Percentiles rank a stretch among this genome's conserved stretches.
These are phyloP conservation scores for Holothuria leucospilota DNA, from an alignment of 53 echinoderm and acorn worm genomes.

Conservation along the genomic window DNA sequence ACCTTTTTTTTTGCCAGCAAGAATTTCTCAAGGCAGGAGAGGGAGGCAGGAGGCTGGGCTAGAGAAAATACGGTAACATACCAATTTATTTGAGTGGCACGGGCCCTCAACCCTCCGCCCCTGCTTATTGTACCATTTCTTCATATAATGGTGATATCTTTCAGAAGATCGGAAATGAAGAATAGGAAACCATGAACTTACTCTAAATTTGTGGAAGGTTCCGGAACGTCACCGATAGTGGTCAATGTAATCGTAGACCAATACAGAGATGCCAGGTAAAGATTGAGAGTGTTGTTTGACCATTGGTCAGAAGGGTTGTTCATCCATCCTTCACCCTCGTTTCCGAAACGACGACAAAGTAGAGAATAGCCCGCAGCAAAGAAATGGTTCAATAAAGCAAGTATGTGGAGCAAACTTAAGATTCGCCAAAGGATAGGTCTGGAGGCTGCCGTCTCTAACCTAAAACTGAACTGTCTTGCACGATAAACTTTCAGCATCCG, in stretches of 20 bases:
- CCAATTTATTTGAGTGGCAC: too few relatives aligned
- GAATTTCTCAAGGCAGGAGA: too few relatives aligned
- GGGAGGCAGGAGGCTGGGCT: too few relatives aligned
- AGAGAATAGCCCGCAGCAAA: conserved; percentile 73
- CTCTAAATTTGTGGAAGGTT: conserved; percentile 72
- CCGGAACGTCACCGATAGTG: conserved; percentile 88
- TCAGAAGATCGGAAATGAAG: too few relatives aligned
- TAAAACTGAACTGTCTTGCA: conserved; percentile 56
- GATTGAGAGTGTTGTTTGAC: conserved; percentile 51
- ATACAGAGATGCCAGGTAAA: conserved; percentile 82
- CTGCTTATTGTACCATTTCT: too few relatives aligned
- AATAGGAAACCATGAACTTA: too few relatives aligned
- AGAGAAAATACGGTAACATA: too few relatives aligned
- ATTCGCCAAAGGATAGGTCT: conserved; percentile 77
- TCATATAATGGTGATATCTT: too few relatives aligned
- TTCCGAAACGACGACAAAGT: conserved; percentile 59
- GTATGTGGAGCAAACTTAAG: conserved; percentile 68
- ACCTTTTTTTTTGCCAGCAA: too few relatives aligned
- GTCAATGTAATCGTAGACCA: conserved; percentile 93
- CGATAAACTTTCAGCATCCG: conserved; percentile 80
- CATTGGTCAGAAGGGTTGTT: conserved; percentile 41
- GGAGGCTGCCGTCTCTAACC: conserved; percentile 67
- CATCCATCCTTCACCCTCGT: conserved; percentile 50
- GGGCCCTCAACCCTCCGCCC: too few relatives aligned
- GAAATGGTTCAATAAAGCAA: conserved; percentile 82